phyloP scores from a whole-genome alignment of 2,888 invertebrate genomes.

The Lamellibrachia columna region DNA sequence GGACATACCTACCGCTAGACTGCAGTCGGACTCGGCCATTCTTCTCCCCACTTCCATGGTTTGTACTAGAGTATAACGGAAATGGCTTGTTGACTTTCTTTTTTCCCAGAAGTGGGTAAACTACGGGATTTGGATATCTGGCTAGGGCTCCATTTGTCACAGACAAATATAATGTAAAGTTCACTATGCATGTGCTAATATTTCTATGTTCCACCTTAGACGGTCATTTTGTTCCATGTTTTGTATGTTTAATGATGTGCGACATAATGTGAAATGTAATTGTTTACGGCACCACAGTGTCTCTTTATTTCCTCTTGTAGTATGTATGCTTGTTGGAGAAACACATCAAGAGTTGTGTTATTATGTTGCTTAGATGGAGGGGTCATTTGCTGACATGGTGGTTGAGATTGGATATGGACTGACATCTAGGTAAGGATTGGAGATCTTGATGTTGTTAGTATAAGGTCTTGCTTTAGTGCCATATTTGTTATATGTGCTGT shows the following conservation, averaged over 20 bases:
- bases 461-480: background rate
- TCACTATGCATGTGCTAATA: background rate
- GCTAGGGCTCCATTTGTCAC: too few relatives aligned
- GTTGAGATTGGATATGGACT: conserved; percentile 92
- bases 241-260: background rate
- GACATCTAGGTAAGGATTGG: conserved; percentile 71
- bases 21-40: conserved; percentile 65
- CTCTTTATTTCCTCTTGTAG: background rate
- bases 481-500: background rate
- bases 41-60: conserved; percentile 68
- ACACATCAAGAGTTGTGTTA: background rate
- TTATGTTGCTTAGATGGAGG: conserved; percentile 54
- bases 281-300: background rate
- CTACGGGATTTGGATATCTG: too few relatives aligned
- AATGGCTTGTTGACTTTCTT: too few relatives aligned
- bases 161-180: too few relatives aligned
- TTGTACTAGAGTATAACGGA: conserved; percentile 42
- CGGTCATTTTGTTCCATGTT: background rate
- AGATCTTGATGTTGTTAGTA: background rate
- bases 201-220: background rate
- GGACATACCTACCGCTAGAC: conserved; percentile 69
- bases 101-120: too few relatives aligned
- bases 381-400: conserved; percentile 80
- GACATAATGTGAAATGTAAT: background rate
- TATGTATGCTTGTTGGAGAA: background rate